Evolutionary conservation across 1,140 invertebrate genomes (phyloP).

Genomic region (Habropoda laboriosa): DNA sequence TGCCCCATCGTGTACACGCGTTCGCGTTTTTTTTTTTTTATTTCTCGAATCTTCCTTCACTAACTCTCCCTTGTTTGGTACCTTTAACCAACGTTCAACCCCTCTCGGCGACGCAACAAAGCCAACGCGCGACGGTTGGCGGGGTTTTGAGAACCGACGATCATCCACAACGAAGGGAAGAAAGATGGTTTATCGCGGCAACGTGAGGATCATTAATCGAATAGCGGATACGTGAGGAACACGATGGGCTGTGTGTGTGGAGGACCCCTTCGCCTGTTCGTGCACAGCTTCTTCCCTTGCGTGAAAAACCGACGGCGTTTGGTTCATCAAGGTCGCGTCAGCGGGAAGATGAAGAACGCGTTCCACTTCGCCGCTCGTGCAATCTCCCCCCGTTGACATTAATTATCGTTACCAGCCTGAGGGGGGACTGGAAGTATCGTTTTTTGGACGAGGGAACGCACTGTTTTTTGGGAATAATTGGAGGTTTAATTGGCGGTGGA

Average conservation of each 20-base stretch:
- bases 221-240: constrained; percentile 21
- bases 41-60: constrained; percentile 24
- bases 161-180: constrained; percentile 1
- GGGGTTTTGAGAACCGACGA: constrained; percentile 19
- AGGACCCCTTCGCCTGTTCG: not conserved
- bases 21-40: constrained; percentile 28
- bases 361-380: not conserved
- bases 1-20: constrained; percentile 13
- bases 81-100: not conserved
- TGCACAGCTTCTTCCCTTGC: not conserved
- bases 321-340: constrained; percentile 43
- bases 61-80: not conserved
- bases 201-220: constrained; percentile 59
- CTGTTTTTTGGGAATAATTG: too few species aligned
- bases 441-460: not conserved
- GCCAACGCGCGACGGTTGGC: not conserved
- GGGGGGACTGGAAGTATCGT: not conserved
- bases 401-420: not conserved
- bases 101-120: not conserved
- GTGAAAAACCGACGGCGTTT: constrained; percentile 34
- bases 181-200: constrained; percentile 51
- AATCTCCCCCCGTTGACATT: not conserved
- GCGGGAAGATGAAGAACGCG: constrained; percentile 41
- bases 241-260: not conserved
- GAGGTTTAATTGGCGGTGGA: too few species aligned